Percentiles rank a stretch among this genome's conserved stretches.
Evolutionary conservation across 2,113 vertebrate species (phyloP).

Genomic region (Pogonocichla stellata): DNA sequence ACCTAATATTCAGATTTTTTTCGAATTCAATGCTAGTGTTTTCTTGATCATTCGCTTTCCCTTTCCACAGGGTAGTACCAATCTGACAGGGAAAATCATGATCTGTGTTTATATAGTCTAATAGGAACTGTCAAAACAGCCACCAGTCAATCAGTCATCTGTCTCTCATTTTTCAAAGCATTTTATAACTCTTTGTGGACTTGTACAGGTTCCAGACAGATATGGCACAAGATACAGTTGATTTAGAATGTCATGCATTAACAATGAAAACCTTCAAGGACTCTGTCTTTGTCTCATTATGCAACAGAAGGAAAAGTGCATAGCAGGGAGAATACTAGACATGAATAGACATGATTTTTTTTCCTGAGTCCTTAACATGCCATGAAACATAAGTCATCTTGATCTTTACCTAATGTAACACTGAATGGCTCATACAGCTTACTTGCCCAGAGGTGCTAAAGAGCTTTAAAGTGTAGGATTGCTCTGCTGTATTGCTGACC

Average conservation of each 20-base stretch:
- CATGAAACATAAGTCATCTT: not conserved
- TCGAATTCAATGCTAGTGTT: not conserved
- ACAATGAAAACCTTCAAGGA: not conserved
- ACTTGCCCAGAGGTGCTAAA: not conserved
- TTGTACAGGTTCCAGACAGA: not conserved
- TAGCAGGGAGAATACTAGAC: not conserved
- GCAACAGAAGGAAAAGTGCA: not conserved
- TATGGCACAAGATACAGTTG: not conserved
- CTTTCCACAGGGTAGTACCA: not conserved
- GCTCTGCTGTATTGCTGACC: not conserved
- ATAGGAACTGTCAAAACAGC: constrained; percentile 12
- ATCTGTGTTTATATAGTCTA: constrained; percentile 10
- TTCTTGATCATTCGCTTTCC: not conserved
- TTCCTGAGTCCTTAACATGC: not conserved
- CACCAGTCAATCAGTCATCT: constrained; percentile 1
- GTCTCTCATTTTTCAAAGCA: not conserved
- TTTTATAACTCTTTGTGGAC: not conserved
- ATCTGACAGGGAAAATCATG: not conserved
- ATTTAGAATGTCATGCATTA: not conserved
- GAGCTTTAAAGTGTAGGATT: not conserved
- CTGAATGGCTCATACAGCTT: not conserved
- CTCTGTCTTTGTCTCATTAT: not conserved
- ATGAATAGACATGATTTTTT: not conserved
- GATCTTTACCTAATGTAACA: not conserved
- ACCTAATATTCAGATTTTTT: not conserved